Evolutionary conservation across 2,888 invertebrate species (phyloP).

Genomic region (Euzophera pinguis): DNA sequence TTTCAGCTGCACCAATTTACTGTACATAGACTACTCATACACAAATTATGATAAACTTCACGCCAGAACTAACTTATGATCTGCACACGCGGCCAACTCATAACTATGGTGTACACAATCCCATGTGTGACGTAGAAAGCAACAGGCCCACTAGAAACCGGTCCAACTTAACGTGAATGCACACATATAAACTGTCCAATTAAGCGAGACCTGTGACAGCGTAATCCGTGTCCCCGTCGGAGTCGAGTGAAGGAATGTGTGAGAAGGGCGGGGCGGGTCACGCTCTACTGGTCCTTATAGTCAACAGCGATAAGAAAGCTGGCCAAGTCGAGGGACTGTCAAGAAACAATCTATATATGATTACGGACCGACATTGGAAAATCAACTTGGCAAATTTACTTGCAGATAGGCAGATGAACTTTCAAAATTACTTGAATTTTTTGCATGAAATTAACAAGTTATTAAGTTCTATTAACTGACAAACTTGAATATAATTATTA

Average conservation of each 20-base stretch:
- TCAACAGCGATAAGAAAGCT: constrained; percentile 69
- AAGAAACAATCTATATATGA: constrained; percentile 58
- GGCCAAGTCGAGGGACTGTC: constrained; percentile 55
- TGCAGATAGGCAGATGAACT: constrained; percentile 8
- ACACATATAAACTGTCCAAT: constrained; percentile 69
- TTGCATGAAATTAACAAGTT: too few relatives aligned
- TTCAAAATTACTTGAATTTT: background rate
- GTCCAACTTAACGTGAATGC: constrained; percentile 65
- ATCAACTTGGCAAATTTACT: constrained; percentile 18
- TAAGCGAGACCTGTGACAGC: constrained; percentile 65
- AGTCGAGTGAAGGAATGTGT: constrained; percentile 36
- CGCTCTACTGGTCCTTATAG: constrained; percentile 49
- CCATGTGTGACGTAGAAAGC: constrained; percentile 70
- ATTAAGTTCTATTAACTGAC: too few relatives aligned
- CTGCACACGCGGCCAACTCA: constrained; percentile 42
- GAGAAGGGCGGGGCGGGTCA: constrained; percentile 47
- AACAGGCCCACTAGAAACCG: constrained; percentile 65
- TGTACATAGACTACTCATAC: constrained; percentile 28
- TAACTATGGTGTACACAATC: constrained; percentile 59
- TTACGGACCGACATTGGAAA: constrained; percentile 32
- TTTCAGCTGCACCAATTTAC: background rate
- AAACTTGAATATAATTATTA: too few relatives aligned
- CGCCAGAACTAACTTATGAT: constrained; percentile 56
- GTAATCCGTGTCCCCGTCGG: constrained; percentile 50
- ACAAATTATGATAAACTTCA: constrained; percentile 72